Evolutionary conservation across 1,140 invertebrate species (phyloP).

Genomic region (Phymorhynchus buccinoides): DNA sequence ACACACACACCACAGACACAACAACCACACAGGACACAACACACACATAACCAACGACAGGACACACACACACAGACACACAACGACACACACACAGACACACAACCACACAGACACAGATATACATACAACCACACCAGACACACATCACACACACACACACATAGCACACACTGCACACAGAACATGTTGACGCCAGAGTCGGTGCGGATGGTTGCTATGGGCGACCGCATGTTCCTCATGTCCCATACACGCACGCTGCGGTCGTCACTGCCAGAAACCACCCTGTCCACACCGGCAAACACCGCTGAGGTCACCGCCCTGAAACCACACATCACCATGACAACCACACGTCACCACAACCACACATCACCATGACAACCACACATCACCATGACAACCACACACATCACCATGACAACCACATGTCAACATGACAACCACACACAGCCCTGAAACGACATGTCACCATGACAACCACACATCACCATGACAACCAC

Average conservation of each 20-base stretch:
- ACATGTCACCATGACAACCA: too few relatives aligned
- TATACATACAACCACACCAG: not conserved
- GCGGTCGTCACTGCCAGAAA: conserved; percentile 97
- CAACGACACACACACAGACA: not conserved
- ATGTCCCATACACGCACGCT: conserved; percentile 97
- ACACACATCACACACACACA: not conserved
- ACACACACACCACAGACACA: not conserved
- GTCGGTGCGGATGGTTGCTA: conserved; percentile 94
- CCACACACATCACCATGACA: too few relatives aligned
- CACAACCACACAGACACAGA: not conserved
- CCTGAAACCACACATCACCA: conserved; percentile 78
- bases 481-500: too few relatives aligned
- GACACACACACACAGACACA: not conserved
- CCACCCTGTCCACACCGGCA: conserved; percentile 93
- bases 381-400: too few relatives aligned
- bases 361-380: too few relatives aligned
- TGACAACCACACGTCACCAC: too few relatives aligned
- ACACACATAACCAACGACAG: too few relatives aligned
- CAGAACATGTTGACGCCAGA: conserved; percentile 92
- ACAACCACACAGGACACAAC: too few relatives aligned
- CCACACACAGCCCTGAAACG: too few relatives aligned
- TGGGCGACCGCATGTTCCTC: conserved; percentile 95
- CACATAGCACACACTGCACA: conserved; percentile 28
- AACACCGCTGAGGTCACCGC: conserved; percentile 97
- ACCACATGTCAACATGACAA: too few relatives aligned